Base-by-base conservation (phyloP, 2,888 invertebrate species). In the Serrognathus titanus region DNA sequence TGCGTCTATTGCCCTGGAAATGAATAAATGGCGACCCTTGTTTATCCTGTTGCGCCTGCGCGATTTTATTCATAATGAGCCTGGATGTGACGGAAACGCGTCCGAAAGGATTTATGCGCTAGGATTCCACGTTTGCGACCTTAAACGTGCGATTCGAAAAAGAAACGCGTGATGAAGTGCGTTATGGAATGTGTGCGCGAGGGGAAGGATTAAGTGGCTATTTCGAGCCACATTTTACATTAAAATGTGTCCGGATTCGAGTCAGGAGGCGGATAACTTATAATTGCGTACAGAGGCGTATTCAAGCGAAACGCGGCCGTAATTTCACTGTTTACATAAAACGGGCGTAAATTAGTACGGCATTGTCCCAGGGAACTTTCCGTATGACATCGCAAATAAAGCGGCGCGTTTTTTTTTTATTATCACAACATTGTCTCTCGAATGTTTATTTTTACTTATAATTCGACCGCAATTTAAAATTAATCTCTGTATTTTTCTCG, bases 61-160 rank as follows among this genome's bases (percentile, higher is more conserved):
- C 51, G 50, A 46, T 54, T 53, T 50, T 48, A 60, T 61, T 53
- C 63, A 58, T 61, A 60, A 61, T 61, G 58, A 61, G 57, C 49
- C 55, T 56, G 58, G 47, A 56, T 47, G 58, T 59, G 63, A 61
- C 61, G 63, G 63, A 63, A 63, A 40, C 52, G 41, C 40, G 50
- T 53, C 51, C 41, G 47, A 52, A 36, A 51, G 52, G 59, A 62
- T 62, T 62, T 62, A 62, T 62, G 57, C 47, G 31, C 38, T 50
- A 31, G 51, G 54, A 55, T 54, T 55, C 57, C 50, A 24, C 50
- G 51, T 36, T 36, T 16, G 11, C 38, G 16, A 35, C 38, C 49
- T 16, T 10, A 13, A n/a, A 36, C 11, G 16, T 48, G 16, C 43
- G 13, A 43, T 43, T 20, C 20, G 36, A 16, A 13, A 49, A 49